Percentiles rank a stretch among this genome's conserved stretches.
phyloP scores from a whole-genome alignment of 2,113 vertebrate species.

The Sturnira hondurensis region DNA sequence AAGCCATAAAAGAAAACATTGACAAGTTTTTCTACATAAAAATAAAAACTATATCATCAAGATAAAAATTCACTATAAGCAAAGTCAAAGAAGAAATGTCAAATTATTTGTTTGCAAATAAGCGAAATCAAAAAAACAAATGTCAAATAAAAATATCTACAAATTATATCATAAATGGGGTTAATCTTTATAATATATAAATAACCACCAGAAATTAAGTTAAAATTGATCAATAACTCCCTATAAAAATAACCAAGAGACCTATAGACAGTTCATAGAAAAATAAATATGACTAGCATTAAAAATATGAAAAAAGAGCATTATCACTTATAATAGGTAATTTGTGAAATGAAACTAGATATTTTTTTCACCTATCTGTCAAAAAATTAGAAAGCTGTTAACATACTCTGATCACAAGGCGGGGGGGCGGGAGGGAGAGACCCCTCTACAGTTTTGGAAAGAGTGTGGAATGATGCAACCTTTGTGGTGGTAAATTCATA shows the following conservation, averaged over 20 bases:
- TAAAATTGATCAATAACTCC: neutral
- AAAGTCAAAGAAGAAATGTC: neutral
- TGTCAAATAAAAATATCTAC: neutral
- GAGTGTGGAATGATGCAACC: neutral
- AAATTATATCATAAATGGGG: neutral
- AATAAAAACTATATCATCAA: neutral
- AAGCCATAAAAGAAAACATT: neutral
- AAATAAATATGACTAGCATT: neutral
- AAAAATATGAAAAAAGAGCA: slow-evolving; percentile 21
- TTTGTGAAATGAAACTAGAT: neutral
- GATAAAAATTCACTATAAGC: neutral
- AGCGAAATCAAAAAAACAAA: neutral
- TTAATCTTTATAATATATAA: neutral
- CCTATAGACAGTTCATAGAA: neutral
- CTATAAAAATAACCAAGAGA: neutral
- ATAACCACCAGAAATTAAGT: neutral
- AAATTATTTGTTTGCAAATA: neutral
- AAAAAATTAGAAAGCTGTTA: neutral
- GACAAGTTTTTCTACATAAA: neutral
- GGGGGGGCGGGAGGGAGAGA: neutral
- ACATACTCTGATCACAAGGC: neutral
- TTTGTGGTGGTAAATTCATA: neutral
- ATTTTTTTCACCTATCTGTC: neutral
- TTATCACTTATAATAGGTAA: neutral
- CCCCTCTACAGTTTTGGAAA: neutral